phyloP scores from a whole-genome alignment of 2,113 vertebrate genomes.

The Clupea harengus region DNA sequence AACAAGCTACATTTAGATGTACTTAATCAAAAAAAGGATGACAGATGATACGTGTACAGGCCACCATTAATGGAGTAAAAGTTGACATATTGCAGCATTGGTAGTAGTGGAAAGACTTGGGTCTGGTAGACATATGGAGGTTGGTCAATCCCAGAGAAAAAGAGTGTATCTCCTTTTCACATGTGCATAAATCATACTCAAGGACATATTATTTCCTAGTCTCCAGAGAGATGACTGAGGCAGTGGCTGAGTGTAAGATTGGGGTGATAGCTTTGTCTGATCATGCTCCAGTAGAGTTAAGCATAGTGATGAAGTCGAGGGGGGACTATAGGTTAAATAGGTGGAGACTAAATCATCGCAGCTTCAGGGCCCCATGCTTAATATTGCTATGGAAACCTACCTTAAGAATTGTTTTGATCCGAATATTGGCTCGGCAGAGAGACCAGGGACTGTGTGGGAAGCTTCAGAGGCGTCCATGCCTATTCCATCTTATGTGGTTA shows the following conservation, averaged over 20 bases:
- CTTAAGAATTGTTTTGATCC: neutral
- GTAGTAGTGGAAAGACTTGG: no score
- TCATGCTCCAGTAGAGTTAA: constrained; percentile 11
- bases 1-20: neutral
- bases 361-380: neutral
- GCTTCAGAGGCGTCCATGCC: neutral
- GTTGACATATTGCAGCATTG: neutral
- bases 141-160: no score
- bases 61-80: constrained; percentile 14
- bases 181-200: no score
- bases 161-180: no score
- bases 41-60: neutral
- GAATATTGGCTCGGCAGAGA: constrained; percentile 17
- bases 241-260: constrained; percentile 1
- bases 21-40: neutral
- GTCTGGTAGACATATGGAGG: no score
- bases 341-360: neutral
- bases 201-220: neutral
- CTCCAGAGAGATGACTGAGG: constrained; percentile 8
- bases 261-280: constrained; percentile 14
- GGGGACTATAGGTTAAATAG: neutral
- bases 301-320: neutral
- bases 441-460: neutral
- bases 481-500: constrained; percentile 11
- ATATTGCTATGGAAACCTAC: neutral